These are phyloP conservation scores for Polypedilum vanderplanki DNA, from an alignment of 1,140 invertebrate genomes.

Conservation along the genomic window DNA sequence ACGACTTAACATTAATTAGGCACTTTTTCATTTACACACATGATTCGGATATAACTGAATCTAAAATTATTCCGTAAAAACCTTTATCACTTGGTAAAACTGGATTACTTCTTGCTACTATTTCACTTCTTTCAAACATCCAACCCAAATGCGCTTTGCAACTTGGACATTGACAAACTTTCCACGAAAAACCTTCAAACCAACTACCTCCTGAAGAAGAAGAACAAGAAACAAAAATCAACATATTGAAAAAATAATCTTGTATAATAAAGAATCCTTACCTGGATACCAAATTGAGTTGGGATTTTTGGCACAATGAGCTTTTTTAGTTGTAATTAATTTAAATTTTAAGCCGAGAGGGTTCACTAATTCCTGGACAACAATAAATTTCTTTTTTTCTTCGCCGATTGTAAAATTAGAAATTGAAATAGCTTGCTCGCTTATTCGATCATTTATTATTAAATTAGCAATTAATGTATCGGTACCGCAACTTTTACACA, in stretches of 20 bases:
- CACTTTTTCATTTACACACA: background rate
- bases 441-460: conserved; percentile 5
- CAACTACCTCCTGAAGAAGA: background rate
- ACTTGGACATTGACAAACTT: background rate
- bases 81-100: background rate
- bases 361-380: background rate
- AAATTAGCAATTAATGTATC: background rate
- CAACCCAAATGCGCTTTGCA: background rate
- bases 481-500: conserved; percentile 15
- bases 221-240: background rate
- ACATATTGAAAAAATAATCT: too few species aligned
- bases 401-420: background rate
- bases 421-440: background rate
- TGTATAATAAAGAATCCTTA: background rate
- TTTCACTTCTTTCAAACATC: background rate
- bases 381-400: background rate
- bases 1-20: background rate
- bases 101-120: background rate
- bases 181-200: background rate
- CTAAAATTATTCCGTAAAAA: background rate
- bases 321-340: background rate
- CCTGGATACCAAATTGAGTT: background rate
- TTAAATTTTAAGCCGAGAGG: background rate
- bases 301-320: background rate
- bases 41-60: background rate